A percentile compares a stretch with the other conserved stretches of the same genome.
phyloP scores from a whole-genome alignment of 2,888 invertebrate genomes.

The Acanthosepion lycidas region DNA sequence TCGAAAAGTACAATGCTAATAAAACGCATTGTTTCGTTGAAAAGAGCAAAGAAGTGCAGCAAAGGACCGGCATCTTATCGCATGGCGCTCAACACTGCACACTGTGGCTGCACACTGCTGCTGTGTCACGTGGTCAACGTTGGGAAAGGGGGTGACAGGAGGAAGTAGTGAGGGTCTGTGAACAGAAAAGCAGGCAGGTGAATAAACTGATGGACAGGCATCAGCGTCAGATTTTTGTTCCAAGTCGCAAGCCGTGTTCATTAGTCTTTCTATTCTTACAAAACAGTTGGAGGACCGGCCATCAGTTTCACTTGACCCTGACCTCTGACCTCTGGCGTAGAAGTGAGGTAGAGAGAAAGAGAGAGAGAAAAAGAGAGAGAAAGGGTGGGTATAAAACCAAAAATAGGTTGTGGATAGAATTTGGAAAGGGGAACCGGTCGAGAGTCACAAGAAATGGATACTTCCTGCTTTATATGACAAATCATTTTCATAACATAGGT shows the following conservation, averaged over 20 bases:
- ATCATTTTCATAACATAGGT: too few species aligned
- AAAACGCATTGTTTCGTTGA: background rate
- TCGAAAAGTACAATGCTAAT: background rate
- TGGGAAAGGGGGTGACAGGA: background rate
- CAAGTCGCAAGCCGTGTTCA: background rate
- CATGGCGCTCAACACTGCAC: background rate
- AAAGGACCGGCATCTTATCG: background rate
- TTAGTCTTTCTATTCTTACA: background rate
- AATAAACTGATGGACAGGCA: background rate
- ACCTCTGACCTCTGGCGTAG: background rate
- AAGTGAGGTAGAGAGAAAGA: background rate
- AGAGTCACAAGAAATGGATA: too few species aligned
- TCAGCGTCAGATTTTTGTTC: background rate
- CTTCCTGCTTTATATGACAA: too few species aligned
- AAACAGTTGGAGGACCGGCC: background rate
- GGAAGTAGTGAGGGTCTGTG: background rate
- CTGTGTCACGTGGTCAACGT: background rate
- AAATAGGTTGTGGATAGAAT: too few species aligned
- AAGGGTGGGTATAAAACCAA: too few species aligned
- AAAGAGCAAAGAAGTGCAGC: background rate
- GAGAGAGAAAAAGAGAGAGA: too few species aligned
- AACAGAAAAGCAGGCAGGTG: background rate
- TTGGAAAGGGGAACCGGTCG: too few species aligned
- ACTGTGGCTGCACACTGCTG: background rate
- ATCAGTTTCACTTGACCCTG: background rate